Percentiles rank a stretch among this genome's conserved stretches.
Evolutionary conservation across 2,113 vertebrate species (phyloP).

Genomic region (Pleuronectes platessa): DNA sequence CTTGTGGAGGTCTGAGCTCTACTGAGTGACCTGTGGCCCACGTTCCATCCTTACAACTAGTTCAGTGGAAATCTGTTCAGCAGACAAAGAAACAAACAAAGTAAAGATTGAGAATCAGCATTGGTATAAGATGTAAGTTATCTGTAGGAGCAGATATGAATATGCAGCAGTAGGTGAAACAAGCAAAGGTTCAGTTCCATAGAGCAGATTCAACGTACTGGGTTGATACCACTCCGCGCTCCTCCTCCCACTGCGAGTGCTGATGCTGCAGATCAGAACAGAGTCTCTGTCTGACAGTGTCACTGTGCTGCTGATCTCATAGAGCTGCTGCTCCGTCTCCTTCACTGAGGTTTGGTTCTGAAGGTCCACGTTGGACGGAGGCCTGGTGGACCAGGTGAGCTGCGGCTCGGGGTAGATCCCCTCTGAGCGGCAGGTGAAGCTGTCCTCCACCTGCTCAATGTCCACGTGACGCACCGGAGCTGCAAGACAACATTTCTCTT

Average conservation of each 20-base stretch:
- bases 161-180: too few relatives aligned
- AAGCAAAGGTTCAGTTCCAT: too few relatives aligned
- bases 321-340: constrained; percentile 27
- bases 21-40: too few relatives aligned
- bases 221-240: not conserved
- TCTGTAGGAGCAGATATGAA: too few relatives aligned
- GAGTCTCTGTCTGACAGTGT: not conserved
- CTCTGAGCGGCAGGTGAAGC: constrained; percentile 63
- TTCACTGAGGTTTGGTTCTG: not conserved
- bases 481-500: constrained; percentile 37
- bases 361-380: not conserved
- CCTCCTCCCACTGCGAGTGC: not conserved
- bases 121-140: too few relatives aligned
- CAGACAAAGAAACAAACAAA: too few relatives aligned
- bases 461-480: constrained; percentile 58
- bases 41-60: too few relatives aligned
- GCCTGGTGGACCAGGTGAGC: constrained; percentile 60
- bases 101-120: too few relatives aligned
- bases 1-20: too few relatives aligned
- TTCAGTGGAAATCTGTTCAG: too few relatives aligned
- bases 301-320: constrained; percentile 62
- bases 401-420: constrained; percentile 60
- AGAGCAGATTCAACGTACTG: too few relatives aligned
- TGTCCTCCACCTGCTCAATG: constrained; percentile 25
- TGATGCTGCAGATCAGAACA: constrained; percentile 46